phyloP scores from a whole-genome alignment of 2,888 invertebrate genomes.

The Sussaba pulchella region DNA sequence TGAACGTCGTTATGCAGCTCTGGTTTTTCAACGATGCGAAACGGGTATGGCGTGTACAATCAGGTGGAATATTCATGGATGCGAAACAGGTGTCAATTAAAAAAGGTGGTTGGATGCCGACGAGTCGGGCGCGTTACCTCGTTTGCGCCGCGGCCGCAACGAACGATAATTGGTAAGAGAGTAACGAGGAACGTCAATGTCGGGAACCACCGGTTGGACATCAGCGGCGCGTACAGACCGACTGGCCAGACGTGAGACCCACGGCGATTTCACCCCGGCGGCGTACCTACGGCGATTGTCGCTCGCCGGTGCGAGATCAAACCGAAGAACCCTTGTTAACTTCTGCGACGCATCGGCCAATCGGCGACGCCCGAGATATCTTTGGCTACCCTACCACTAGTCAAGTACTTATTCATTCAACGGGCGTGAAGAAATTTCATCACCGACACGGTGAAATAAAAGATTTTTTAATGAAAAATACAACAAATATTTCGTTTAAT shows the following conservation, averaged over 20 bases:
- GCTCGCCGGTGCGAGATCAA: constrained; percentile 49
- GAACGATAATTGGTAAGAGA: constrained; percentile 66
- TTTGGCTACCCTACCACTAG: background rate
- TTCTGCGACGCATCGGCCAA: constrained; percentile 17
- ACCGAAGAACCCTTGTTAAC: constrained; percentile 54
- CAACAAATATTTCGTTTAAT: too few species aligned
- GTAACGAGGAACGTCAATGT: constrained; percentile 65
- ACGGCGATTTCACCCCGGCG: constrained; percentile 7
- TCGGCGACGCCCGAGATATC: constrained; percentile 17
- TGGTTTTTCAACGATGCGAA: constrained; percentile 12
- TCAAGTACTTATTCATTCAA: background rate
- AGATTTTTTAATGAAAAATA: too few species aligned
- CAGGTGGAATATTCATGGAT: constrained; percentile 55
- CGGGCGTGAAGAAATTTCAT: background rate
- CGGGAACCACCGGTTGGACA: constrained; percentile 38
- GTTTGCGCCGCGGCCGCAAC: constrained; percentile 50
- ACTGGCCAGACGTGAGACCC: constrained; percentile 31
- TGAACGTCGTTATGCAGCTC: constrained; percentile 32
- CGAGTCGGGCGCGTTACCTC: constrained; percentile 50
- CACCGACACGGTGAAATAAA: background rate
- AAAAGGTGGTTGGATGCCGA: constrained; percentile 54
- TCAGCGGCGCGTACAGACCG: constrained; percentile 28
- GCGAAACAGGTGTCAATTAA: constrained; percentile 66
- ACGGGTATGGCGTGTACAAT: constrained; percentile 23
- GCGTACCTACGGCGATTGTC: constrained; percentile 53